A percentile compares a stretch with the other conserved stretches of the same genome.
phyloP scores from a whole-genome alignment of 2,113 vertebrate species.

The Thamnophis sirtalis region DNA sequence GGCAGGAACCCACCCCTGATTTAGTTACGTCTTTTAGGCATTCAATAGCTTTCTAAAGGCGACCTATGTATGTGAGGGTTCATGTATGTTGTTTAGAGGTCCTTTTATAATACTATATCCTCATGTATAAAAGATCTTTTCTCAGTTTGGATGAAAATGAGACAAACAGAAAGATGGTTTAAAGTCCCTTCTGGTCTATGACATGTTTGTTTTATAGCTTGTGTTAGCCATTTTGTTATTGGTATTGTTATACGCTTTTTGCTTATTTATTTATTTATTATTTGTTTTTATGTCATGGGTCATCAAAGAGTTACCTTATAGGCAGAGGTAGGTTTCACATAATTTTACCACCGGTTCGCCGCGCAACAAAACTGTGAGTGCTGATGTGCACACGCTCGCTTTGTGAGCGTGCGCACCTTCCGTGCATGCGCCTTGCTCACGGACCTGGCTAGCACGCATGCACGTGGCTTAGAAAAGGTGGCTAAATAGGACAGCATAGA shows the following conservation, averaged over 20 bases:
- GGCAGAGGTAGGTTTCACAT: no score
- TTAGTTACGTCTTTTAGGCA: background rate
- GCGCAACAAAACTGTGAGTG: no score
- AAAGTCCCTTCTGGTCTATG: background rate
- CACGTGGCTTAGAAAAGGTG: no score
- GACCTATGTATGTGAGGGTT: background rate
- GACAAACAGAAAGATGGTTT: background rate
- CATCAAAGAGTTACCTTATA: background rate
- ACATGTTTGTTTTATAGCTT: background rate
- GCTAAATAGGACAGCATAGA: no score
- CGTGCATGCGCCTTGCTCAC: no score
- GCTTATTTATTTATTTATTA: background rate
- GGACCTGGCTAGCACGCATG: no score
- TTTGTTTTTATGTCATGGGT: background rate
- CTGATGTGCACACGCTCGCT: no score
- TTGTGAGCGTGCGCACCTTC: no score
- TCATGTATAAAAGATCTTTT: background rate
- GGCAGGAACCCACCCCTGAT: no score
- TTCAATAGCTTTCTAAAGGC: background rate
- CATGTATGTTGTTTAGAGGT: background rate
- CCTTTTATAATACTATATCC: background rate
- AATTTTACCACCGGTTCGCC: no score
- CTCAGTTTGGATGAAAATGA: background rate
- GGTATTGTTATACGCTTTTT: background rate
- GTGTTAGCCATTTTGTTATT: background rate